These are phyloP conservation scores for Itoplectis maculator DNA, from an alignment of 2,888 invertebrate species.

Conservation along the genomic window DNA sequence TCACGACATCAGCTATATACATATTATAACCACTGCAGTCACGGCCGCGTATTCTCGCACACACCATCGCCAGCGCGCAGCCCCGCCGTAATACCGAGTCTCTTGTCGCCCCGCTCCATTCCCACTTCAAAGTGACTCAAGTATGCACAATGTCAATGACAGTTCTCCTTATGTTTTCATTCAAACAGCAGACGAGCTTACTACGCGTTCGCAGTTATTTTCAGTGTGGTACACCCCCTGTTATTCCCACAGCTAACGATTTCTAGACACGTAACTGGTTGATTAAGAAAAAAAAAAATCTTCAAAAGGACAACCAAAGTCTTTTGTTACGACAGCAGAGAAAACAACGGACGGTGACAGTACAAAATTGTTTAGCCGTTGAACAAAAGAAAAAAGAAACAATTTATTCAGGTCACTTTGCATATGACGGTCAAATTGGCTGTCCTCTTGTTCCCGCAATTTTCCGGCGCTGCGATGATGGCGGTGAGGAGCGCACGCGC, in stretches of 20 bases:
- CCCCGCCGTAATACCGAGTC: slow-evolving; percentile 4
- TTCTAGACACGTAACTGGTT: background rate
- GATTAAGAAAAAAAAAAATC: background rate
- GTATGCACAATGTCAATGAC: slow-evolving; percentile 42
- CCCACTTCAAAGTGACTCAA: slow-evolving; percentile 47
- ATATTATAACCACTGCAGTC: slow-evolving; percentile 41
- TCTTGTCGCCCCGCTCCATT: background rate
- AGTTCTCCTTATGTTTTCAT: slow-evolving; percentile 26
- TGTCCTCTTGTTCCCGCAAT: slow-evolving; percentile 7
- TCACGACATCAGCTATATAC: slow-evolving; percentile 44
- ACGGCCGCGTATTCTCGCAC: slow-evolving; percentile 13
- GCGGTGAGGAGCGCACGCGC: slow-evolving; percentile 3
- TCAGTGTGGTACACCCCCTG: background rate
- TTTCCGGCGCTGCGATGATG: background rate
- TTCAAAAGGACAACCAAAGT: no score
- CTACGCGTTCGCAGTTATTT: background rate
- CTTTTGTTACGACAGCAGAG: no score
- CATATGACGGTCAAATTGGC: slow-evolving; percentile 18
- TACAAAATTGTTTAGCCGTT: no score
- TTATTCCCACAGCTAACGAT: background rate
- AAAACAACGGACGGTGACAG: background rate
- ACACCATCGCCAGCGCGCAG: background rate
- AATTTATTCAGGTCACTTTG: slow-evolving; percentile 9
- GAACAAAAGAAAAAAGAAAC: background rate
- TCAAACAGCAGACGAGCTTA: background rate